Base-by-base conservation (phyloP, 1,140 invertebrate species). In the Drosophila murphyi region DNA sequence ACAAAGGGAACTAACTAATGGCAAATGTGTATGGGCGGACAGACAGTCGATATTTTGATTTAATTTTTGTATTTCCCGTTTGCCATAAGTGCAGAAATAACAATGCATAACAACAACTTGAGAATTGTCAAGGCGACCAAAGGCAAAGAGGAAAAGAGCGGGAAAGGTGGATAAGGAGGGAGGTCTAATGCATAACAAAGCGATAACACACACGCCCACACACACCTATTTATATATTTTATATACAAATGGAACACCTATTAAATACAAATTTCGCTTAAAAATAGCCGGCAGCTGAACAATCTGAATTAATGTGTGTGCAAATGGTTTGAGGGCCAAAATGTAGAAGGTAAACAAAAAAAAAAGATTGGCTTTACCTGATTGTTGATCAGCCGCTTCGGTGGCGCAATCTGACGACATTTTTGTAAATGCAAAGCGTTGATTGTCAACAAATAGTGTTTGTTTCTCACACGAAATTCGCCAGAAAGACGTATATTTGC, bases 331-430 rank as follows among this genome's bases (percentile, higher is more conserved):
- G 48, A 28, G 7, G 8, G 28, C 28, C 5, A 50, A 4, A 29
- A 32, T 37, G 37, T 39, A 5, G 39, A 54, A 59, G 70, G 63
- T 68, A 72, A 72, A 68, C 63, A 68, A 59, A 59, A 39, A 43
- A 43, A 52, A 5, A 57, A 51, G 12, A 50, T 47, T 2, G 6
- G 34, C 35, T 35, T 73, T 73, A 73, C 71, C 71, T 69, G 48
- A 2, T 41, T 45, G 71, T 34, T 47, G 64, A 2, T 73, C 71
- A 12, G 51, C 56, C 20, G 39, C 41, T 32, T 73, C 71, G 43
- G 31, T 73, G 56, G 71, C 47, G 63, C 70, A 68, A 37, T 72
- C 63, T 5, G 70, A 52, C 63, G 70, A 52, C 70, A 72, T 72
- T 28, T 12, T 69, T n/a, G 3, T 67, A 72, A 67, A 68, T 72